Base-by-base conservation (phyloP, 1,140 invertebrate genomes). In the Tetramorium alpestre region DNA sequence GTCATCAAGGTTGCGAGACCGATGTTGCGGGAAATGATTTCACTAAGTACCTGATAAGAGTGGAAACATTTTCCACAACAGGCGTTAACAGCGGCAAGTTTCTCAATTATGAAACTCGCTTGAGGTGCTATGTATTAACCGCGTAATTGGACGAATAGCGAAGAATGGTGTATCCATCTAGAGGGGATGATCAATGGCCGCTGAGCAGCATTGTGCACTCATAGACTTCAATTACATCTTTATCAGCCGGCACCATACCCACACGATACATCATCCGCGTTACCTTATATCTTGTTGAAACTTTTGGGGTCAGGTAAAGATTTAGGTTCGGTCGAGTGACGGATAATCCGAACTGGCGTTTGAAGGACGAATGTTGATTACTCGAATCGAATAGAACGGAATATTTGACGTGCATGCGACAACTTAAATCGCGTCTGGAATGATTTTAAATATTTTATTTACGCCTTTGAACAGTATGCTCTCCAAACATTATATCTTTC, bases 151-250 rank as follows among this genome's bases (percentile, higher is more conserved):
- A 73, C 54, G 73, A 78, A 80, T 56, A 56, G 16, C 72, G 67
- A 62, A 76, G 78, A 64, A 75, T 62, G 41, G 16, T 56, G 25
- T 70, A 58, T 60, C 65, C 58, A 60, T 81, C 65, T 58, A 67
- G 56, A 85, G 38, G 58, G 81, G 82, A 87, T 91, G 92, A 93
- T 93, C 85, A 91, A 93, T 93, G 77, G 75, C 65, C n/a, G 75
- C 73, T 85, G 76, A 49, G 13, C 64, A 75, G 8, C 49, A 54
- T 28, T 85, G 72, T 76, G 60, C 87, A 73, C 78, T 78, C 82
- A 41, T 25, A 22, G 69, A 51, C 64, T 64, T 89, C 88, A 93
- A 92, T 93, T 92, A 90, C 78, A 91, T 90, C 85, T 92, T 93
- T 91, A 91, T 93, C 89, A 88, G 82, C 41, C 49, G 54, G 58